Evolutionary conservation across 53 echinoderm and acorn worm genomes (phyloP).

Genomic region (Actinopyga echinites): DNA sequence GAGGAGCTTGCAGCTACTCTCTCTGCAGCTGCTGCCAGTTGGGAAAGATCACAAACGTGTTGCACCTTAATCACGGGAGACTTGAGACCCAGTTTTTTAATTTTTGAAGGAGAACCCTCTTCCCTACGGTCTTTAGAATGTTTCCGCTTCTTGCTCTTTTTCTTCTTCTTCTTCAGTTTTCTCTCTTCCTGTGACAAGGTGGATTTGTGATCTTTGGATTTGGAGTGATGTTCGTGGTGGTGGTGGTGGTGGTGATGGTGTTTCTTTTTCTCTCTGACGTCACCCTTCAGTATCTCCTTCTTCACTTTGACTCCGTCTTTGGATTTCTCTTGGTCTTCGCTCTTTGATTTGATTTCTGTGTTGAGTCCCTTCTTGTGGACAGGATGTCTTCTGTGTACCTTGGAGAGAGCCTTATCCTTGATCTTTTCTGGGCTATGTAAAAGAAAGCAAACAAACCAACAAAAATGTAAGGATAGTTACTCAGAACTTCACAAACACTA

Average conservation of each 20-base stretch:
- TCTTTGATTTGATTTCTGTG: slow-evolving; percentile 18
- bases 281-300: slow-evolving; percentile 27
- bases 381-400: slow-evolving; percentile 74
- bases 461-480: background rate
- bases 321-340: slow-evolving; percentile 39
- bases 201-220: slow-evolving; percentile 9
- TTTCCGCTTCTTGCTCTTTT: slow-evolving; percentile 38
- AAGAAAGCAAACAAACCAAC: background rate
- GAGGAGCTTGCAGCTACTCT: slow-evolving; percentile 8
- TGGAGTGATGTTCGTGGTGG: background rate
- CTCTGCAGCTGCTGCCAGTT: slow-evolving; percentile 21
- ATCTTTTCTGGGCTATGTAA: slow-evolving; percentile 37
- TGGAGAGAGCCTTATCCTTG: slow-evolving; percentile 29
- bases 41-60: slow-evolving; percentile 14
- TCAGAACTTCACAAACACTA: too few relatives aligned
- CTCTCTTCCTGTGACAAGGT: background rate
- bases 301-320: background rate
- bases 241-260: background rate
- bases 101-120: background rate
- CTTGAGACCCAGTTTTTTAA: background rate
- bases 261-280: slow-evolving; percentile 55
- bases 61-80: slow-evolving; percentile 27
- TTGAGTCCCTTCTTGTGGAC: slow-evolving; percentile 75
- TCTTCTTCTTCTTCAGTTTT: slow-evolving; percentile 11
- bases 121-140: background rate